Evolutionary conservation across 2,888 invertebrate species (phyloP).

Genomic region (Cantharis flavilabris): DNA sequence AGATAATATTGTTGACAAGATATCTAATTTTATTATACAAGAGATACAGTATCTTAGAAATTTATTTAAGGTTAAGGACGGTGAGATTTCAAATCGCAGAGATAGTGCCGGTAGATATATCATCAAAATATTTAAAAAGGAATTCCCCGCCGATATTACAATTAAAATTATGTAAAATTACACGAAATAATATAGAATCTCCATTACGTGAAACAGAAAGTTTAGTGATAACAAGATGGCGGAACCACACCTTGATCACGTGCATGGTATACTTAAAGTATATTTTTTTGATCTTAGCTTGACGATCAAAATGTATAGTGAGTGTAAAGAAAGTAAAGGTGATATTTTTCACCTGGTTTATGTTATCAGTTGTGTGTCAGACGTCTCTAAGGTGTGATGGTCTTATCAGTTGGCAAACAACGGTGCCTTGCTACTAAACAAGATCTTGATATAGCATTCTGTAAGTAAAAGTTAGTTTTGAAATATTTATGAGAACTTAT

Average conservation of each 20-base stretch:
- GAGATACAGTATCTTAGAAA: slow-evolving; percentile 43
- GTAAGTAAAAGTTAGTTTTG: slow-evolving; percentile 8
- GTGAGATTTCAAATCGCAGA: slow-evolving; percentile 38
- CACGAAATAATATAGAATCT: background rate
- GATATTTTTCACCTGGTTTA: slow-evolving; percentile 13
- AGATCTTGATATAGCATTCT: slow-evolving; percentile 6
- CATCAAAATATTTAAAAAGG: slow-evolving; percentile 51
- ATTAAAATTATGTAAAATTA: background rate
- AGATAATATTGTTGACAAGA: slow-evolving; percentile 50
- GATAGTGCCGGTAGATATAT: slow-evolving; percentile 32
- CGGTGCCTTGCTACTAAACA: slow-evolving; percentile 11
- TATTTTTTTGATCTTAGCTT: background rate
- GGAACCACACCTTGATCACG: slow-evolving; percentile 30
- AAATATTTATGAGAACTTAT: background rate
- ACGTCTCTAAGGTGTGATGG: slow-evolving; percentile 28
- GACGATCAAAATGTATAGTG: background rate
- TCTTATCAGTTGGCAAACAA: slow-evolving; percentile 29
- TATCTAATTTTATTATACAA: slow-evolving; percentile 39
- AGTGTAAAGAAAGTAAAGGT: slow-evolving; percentile 6
- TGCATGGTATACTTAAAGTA: slow-evolving; percentile 19
- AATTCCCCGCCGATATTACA: slow-evolving; percentile 38
- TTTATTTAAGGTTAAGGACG: slow-evolving; percentile 50
- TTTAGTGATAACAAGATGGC: slow-evolving; percentile 25
- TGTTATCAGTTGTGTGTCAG: slow-evolving; percentile 28
- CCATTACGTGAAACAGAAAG: slow-evolving; percentile 10